A percentile compares a stretch with the other conserved stretches of the same genome.
These are phyloP conservation scores for Lithobates pipiens DNA, from an alignment of 2,797 vertebrate species.

Conservation along the genomic window DNA sequence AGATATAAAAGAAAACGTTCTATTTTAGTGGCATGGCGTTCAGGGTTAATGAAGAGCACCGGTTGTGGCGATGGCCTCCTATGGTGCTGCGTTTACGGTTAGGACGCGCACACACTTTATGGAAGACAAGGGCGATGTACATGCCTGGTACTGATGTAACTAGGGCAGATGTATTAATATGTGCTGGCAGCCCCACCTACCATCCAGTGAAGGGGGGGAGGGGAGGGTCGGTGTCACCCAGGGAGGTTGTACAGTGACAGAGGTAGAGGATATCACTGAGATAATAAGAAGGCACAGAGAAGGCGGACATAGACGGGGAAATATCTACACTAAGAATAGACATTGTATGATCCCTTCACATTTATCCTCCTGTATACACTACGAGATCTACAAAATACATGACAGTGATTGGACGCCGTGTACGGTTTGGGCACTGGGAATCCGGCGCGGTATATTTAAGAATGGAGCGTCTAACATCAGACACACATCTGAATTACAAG, in stretches of 20 bases:
- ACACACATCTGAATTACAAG: too few relatives aligned
- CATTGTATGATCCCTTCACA: background rate
- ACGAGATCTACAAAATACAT: too few relatives aligned
- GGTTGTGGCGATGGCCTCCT: too few relatives aligned
- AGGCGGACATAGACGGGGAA: background rate
- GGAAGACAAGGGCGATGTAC: background rate
- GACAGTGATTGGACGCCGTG: too few relatives aligned
- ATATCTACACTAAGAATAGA: background rate
- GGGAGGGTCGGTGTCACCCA: too few relatives aligned
- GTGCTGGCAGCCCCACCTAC: background rate
- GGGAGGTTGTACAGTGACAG: background rate
- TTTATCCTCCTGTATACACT: background rate
- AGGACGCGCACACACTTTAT: background rate
- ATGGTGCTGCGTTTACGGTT: too few relatives aligned
- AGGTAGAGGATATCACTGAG: background rate
- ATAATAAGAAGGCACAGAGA: background rate
- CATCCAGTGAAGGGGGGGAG: background rate
- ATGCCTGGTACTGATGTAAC: background rate
- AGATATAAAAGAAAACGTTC: too few relatives aligned
- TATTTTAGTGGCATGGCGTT: too few relatives aligned
- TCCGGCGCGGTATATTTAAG: too few relatives aligned
- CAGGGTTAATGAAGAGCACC: too few relatives aligned
- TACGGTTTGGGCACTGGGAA: too few relatives aligned
- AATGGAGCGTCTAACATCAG: too few relatives aligned
- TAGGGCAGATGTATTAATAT: background rate